Base-by-base conservation (phyloP, 2,113 vertebrate genomes). In the Halichoeres trimaculatus region DNA sequence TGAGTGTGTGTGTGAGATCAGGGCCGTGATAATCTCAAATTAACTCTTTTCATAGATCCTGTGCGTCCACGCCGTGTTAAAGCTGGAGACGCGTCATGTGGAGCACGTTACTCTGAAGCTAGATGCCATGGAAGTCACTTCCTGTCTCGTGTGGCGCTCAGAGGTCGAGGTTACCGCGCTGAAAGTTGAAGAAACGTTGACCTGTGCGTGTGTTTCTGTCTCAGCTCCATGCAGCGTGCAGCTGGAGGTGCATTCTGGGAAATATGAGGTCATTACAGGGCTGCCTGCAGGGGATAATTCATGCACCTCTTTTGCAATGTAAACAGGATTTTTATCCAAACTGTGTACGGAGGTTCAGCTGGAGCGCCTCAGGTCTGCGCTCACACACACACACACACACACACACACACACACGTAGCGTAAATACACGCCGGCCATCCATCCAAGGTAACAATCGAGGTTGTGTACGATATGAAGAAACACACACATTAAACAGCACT, bases 321-420 rank as follows among this genome's bases (percentile, higher is more conserved):
- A 94, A 94, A 94, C 92, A 93, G 80, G 87, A 83, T 86, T 88
- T 87, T 89, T 78, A 78, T 93, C 86, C 92, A 92, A 94, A 93
- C 61, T 85, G 83, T 88, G 90, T 87, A 90, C 85, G 80, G 83
- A 79, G 74, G 85, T 78, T 93, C 92, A 93, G 92, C 92, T 92
- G 91, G 87, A 86, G 81, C 23, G 67, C 66, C 80, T 92, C 90
- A 91, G 85, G 88, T 90, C 87, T 85, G 34, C 81, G 85, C 86
- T 89, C 84, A 84, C 84, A 85, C 81, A 75, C 80, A 35, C 51
- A 63, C 78, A 83, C 76, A 38, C 59, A 81, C 60, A 88, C 87
- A 87, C 90, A 93, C 92, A 90, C 89, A 43, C 83, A 59, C 70
- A 30, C 82, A 47, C 75, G 78, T 73, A 84, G 83, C 81, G 86